Conservation (phyloP, 2,113 vertebrate species). For the Hydropotes inermis region DNA sequence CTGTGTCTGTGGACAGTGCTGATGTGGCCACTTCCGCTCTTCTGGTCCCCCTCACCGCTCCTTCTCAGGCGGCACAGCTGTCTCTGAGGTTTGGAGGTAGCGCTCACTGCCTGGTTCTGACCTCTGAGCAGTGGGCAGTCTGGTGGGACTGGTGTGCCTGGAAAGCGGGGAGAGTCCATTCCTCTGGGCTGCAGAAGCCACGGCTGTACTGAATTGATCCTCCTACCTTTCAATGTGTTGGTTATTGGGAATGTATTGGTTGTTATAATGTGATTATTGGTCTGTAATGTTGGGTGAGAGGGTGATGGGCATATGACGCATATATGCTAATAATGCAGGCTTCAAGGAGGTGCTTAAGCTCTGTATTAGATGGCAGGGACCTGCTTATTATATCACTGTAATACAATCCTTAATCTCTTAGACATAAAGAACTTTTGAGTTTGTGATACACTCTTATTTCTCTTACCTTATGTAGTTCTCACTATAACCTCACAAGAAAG, state of each 20-base stretch:
- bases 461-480: neutral
- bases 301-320: neutral
- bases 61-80: neutral
- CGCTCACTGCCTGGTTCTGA: neutral
- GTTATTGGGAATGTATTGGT: neutral
- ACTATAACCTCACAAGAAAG: neutral
- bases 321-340: neutral
- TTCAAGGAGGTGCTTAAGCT: neutral
- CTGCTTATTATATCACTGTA: neutral
- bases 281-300: neutral
- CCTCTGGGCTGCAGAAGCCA: neutral
- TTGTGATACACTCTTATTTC: neutral
- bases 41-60: neutral
- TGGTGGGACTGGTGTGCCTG: neutral
- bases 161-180: neutral
- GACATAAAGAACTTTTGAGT: neutral
- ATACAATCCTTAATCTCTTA: neutral
- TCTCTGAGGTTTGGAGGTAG: neutral
- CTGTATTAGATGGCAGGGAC: neutral
- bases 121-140: neutral
- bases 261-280: neutral
- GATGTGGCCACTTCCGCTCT: too few relatives aligned
- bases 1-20: neutral
- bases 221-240: neutral
- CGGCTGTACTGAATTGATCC: fast-evolving